phyloP scores from a whole-genome alignment of 2,888 invertebrate species.

The Tachina grossa region DNA sequence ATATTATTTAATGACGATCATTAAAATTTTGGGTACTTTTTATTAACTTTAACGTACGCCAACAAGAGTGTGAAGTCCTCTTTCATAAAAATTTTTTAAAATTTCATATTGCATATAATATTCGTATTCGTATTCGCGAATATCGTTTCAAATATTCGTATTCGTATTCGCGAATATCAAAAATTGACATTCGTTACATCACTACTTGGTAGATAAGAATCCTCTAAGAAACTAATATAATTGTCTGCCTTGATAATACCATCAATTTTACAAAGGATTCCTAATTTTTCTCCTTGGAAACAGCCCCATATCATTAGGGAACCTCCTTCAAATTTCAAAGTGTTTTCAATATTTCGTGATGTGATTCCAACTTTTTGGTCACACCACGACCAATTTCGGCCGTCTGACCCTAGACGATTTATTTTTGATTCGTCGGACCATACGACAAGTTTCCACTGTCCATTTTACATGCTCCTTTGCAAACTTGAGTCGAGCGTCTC shows the following conservation, averaged over 20 bases:
- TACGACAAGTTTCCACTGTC: not conserved
- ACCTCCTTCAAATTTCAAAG: not conserved
- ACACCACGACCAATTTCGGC: not conserved
- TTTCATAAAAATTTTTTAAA: too few species aligned
- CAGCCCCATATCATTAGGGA: not conserved
- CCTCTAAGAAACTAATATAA: not conserved
- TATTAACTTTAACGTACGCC: too few species aligned
- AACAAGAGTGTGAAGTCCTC: too few species aligned
- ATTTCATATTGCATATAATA: too few species aligned
- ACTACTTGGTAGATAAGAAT: too few species aligned
- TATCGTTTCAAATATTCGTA: too few species aligned
- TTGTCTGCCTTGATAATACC: not conserved
- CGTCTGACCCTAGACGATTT: not conserved
- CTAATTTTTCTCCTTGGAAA: not conserved
- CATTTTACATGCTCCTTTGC: not conserved
- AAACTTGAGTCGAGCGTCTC: not conserved
- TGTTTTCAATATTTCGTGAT: not conserved
- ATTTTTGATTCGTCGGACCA: not conserved
- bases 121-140: too few species aligned
- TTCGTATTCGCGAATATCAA: too few species aligned
- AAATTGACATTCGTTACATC: too few species aligned
- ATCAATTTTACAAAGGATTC: not conserved
- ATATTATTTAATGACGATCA: too few species aligned
- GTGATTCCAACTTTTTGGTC: not conserved
- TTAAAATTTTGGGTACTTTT: too few species aligned